Evolutionary conservation across 2,797 vertebrate species (phyloP).

Genomic region (Xiphophorus birchmanni): DNA sequence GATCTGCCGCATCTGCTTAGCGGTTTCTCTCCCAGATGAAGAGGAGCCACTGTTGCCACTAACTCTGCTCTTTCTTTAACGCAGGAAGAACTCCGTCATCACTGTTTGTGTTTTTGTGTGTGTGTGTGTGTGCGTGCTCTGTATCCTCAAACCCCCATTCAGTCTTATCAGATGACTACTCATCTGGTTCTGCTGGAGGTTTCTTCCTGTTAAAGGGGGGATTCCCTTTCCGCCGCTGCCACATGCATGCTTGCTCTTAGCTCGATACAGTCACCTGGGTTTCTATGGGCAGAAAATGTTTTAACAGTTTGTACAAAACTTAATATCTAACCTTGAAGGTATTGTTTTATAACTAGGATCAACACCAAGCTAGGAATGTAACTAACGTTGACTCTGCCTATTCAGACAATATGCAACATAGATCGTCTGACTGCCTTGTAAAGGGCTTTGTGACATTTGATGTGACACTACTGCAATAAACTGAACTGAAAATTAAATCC

Average conservation of each 20-base stretch:
- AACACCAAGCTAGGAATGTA: not conserved
- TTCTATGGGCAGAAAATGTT: not conserved
- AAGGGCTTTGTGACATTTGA: not conserved
- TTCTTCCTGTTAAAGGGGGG: constrained; percentile 1
- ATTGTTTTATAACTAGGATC: not conserved
- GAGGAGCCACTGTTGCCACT: not conserved
- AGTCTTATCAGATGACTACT: not conserved
- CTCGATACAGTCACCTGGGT: not conserved
- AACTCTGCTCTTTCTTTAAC: not conserved
- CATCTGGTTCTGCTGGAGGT: not conserved
- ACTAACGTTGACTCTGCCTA: not conserved
- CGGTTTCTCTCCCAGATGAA: not conserved
- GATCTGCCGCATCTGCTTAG: too few relatives aligned
- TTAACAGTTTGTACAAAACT: not conserved
- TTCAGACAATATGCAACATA: not conserved
- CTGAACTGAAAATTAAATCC: not conserved
- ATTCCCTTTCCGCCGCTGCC: not conserved
- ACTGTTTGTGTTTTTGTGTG: not conserved
- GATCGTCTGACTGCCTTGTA: not conserved
- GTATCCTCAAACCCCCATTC: not conserved
- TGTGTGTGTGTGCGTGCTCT: not conserved
- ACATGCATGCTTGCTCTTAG: not conserved
- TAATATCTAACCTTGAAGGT: not conserved
- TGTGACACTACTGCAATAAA: not conserved
- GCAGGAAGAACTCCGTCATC: not conserved